A percentile compares a stretch with the other conserved stretches of the same genome.
phyloP scores from a whole-genome alignment of 1,140 invertebrate species.

The Luehdorfia chinensis region DNA sequence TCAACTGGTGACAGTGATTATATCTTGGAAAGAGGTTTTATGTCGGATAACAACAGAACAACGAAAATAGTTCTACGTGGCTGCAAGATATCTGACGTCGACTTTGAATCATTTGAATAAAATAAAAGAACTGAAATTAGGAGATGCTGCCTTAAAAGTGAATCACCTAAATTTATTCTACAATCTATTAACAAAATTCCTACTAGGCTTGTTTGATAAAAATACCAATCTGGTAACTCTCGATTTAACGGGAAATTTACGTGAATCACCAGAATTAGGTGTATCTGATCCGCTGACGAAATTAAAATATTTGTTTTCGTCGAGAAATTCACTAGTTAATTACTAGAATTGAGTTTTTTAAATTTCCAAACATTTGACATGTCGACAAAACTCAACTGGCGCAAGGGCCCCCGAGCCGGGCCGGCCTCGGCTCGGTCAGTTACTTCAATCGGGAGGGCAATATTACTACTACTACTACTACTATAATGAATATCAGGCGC shows the following conservation, averaged over 20 bases:
- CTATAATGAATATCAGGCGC: too few species aligned
- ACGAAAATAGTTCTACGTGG: constrained; percentile 30
- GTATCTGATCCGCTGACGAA: constrained; percentile 45
- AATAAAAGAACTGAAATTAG: constrained; percentile 37
- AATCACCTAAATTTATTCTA: constrained; percentile 46
- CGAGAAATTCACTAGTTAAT: constrained; percentile 44
- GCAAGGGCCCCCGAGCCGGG: too few species aligned
- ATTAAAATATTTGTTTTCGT: constrained; percentile 43
- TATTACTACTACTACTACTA: too few species aligned
- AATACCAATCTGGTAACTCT: constrained; percentile 35
- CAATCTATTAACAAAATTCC: constrained; percentile 44
- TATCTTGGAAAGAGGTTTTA: constrained; percentile 32
- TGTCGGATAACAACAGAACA: constrained; percentile 43
- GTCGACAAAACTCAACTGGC: too few species aligned
- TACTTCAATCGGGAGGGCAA: too few species aligned
- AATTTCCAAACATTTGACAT: too few species aligned
- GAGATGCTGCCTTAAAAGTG: constrained; percentile 30
- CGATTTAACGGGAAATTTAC: constrained; percentile 44
- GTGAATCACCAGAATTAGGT: constrained; percentile 32
- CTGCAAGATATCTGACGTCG: constrained; percentile 43
- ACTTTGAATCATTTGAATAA: constrained; percentile 50
- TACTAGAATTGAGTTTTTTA: too few species aligned
- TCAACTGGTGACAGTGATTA: constrained; percentile 23
- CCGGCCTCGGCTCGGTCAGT: too few species aligned
- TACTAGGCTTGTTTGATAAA: constrained; percentile 45